Percentiles rank a stretch among this genome's conserved stretches.
phyloP scores from a whole-genome alignment of 64 coral and sea anemone genomes.

The Anthopleura sola region DNA sequence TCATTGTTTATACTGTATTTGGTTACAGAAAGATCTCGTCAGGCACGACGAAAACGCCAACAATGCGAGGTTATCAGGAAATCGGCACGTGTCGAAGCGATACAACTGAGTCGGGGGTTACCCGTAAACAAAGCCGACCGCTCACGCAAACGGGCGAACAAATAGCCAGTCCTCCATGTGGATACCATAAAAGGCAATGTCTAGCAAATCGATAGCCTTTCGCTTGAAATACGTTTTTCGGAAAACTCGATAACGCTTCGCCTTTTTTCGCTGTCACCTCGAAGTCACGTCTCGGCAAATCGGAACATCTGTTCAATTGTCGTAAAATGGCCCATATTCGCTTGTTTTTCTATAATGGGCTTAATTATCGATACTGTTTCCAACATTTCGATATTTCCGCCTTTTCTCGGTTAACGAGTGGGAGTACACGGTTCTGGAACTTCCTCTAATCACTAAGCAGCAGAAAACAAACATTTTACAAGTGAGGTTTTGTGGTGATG shows the following conservation, averaged over 20 bases:
- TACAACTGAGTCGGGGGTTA: neutral
- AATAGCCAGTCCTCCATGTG: neutral
- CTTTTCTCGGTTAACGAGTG: neutral
- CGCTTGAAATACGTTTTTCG: neutral
- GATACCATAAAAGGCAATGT: neutral
- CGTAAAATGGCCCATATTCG: neutral
- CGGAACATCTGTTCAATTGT: neutral
- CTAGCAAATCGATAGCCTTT: neutral
- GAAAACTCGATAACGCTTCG: neutral
- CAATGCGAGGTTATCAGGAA: neutral
- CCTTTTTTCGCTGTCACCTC: neutral
- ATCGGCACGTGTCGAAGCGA: neutral
- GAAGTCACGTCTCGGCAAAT: neutral
- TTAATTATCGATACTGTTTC: neutral
- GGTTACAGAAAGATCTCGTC: neutral
- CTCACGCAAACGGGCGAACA: neutral
- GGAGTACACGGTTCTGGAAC: neutral
- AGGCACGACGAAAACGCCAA: neutral
- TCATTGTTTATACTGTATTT: slow-evolving; percentile 11
- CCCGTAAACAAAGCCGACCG: neutral
- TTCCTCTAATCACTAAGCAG: neutral
- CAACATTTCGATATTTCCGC: neutral
- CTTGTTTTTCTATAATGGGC: neutral
- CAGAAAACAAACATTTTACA: neutral
- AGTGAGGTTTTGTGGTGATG: too few relatives aligned